Evolutionary conservation across 1,140 invertebrate species (phyloP), one percentile per base, ranked within the genome.

Genomic region (Brevipalpus yothersi): DNA sequence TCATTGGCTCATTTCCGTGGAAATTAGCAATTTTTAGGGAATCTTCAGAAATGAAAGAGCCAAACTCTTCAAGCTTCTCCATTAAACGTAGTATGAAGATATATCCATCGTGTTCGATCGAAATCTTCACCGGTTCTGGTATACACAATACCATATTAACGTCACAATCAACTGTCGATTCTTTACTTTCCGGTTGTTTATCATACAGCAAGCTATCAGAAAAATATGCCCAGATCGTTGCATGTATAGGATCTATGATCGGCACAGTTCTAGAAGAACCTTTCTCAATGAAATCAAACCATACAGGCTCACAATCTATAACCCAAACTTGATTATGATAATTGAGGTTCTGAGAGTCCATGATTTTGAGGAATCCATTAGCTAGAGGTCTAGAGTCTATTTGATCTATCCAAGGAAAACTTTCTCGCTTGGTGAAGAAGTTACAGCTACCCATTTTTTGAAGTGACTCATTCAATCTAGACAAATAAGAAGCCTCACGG

Each of bases 51-150:
- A 63, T 10, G 1, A 40, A 42, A 10, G 19, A 19, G 8, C 21
- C 31, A 45, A 63, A 63, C 17, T 63, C 41, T 4, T 56, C 60
- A 53, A 63, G 10, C 19, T 57, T 39, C 51, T 61, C 60, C n/a
- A 61, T 19, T n/a, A 62, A 53, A 43, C 62, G 41, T 43, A 58
- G 15, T 5, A 63, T 40, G 41, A 58, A 61, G 9, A 61, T 39
- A n/a, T 53, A 60, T 40, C 56, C 51, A n/a, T 57, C 41, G n/a
- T 63, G 59, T 11, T 62, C 62, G 0, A 63, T 31, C n/a, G 56
- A 19, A 53, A 60, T 41, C 41, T 54, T 49, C 17, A 63, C 23
- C 11, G 59, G 42, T 1, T 42, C 19, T 17, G 42, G 31, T 40
- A 63, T 55, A n/a, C 39, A 31, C 11, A 39, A 39, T 1, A 61